phyloP scores from a whole-genome alignment of 2,888 invertebrate species.

The Drosophila phalerata region DNA sequence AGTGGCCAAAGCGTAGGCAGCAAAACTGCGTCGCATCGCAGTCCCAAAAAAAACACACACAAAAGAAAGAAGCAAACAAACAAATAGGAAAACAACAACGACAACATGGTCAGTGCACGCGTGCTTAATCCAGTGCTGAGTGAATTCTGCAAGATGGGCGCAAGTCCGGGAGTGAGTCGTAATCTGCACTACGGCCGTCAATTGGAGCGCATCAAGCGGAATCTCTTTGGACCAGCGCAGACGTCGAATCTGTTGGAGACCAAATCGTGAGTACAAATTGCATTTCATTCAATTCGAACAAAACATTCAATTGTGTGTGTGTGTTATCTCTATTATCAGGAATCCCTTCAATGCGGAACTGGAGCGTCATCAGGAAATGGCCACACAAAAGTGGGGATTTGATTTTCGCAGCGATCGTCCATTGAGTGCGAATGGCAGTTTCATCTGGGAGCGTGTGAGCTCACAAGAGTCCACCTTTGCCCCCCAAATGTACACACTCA shows the following conservation, averaged over 20 bases:
- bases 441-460: conserved; percentile 84
- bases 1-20: conserved; percentile 54
- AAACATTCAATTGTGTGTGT: conserved; percentile 11
- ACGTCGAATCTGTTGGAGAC: conserved; percentile 58
- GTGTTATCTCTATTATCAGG: conserved; percentile 49
- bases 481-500: conserved; percentile 85
- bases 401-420: conserved; percentile 84
- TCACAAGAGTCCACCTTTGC: conserved; percentile 81
- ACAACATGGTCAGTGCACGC: conserved; percentile 78
- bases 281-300: not conserved
- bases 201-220: conserved; percentile 83
- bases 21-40: conserved; percentile 63
- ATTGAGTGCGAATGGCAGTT: conserved; percentile 75
- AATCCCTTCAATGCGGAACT: conserved; percentile 82
- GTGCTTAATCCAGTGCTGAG: conserved; percentile 82
- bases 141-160: conserved; percentile 82
- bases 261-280: conserved; percentile 77
- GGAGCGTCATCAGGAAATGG: conserved; percentile 86
- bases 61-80: conserved; percentile 28
- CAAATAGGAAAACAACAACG: conserved; percentile 2
- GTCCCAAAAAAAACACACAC: conserved; percentile 47
- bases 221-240: conserved; percentile 83
- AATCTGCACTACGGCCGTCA: conserved; percentile 55
- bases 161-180: conserved; percentile 66
- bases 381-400: conserved; percentile 87